Conservation (phyloP, 1,140 invertebrate species). For the Bemisia tabaci region DNA sequence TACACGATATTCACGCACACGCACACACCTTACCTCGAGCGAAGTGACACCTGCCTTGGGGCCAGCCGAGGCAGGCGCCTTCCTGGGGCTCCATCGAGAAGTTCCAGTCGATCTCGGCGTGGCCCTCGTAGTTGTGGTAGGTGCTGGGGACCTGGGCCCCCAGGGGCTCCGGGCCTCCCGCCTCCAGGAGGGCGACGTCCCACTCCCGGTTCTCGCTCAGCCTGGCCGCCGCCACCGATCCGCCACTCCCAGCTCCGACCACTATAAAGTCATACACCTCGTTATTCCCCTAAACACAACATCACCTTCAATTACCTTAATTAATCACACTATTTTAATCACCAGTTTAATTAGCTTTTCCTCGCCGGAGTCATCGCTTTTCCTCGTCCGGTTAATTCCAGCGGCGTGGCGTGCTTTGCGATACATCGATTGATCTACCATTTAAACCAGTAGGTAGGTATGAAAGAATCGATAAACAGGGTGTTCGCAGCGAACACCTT, state of each 20-base stretch:
- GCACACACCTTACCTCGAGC: conserved; percentile 35
- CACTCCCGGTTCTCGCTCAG: conserved; percentile 10
- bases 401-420: no score
- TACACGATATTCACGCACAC: no score
- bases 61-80: conserved; percentile 34
- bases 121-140: conserved; percentile 14
- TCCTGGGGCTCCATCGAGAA: conserved; percentile 37
- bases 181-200: conserved; percentile 16
- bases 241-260: conserved; percentile 15
- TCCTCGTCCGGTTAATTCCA: no score
- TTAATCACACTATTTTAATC: no score
- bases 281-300: not conserved
- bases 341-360: no score
- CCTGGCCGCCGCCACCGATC: conserved; percentile 14
- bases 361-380: no score
- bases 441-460: no score
- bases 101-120: conserved; percentile 14
- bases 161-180: conserved; percentile 16
- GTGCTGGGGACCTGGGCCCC: conserved; percentile 13
- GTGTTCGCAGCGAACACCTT: no score
- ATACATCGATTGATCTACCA: no score
- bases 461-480: no score
- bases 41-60: conserved; percentile 33
- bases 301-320: no score
- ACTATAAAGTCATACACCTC: conserved; percentile 12